A percentile compares a stretch with the other conserved stretches of the same genome.
Conservation (phyloP, 2,888 invertebrate species). For the Invenusta paracnida region DNA sequence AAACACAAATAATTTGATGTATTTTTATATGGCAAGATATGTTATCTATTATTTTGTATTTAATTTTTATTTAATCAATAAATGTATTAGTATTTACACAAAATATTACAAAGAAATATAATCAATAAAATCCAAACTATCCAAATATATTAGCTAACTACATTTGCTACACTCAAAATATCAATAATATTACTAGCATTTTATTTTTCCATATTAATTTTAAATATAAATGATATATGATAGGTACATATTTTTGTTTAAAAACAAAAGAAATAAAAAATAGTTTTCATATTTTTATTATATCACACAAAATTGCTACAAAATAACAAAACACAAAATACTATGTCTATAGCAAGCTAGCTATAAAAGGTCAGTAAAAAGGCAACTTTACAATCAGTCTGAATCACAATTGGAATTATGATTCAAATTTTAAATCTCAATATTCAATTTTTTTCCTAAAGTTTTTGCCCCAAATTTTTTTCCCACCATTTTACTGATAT, state of each 20-base stretch:
- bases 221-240: background rate
- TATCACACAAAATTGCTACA: background rate
- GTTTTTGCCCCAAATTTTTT: too few species aligned
- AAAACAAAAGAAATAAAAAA: background rate
- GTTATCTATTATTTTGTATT: background rate
- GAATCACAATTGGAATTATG: background rate
- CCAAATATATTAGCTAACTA: background rate
- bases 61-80: background rate
- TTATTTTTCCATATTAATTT: background rate
- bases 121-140: background rate
- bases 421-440: background rate
- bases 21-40: background rate
- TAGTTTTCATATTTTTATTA: background rate
- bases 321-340: background rate
- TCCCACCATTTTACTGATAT: too few species aligned
- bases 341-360: background rate
- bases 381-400: background rate
- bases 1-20: background rate
- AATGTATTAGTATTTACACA: background rate
- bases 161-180: background rate
- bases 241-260: background rate
- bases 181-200: background rate
- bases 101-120: background rate
- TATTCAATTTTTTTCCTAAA: background rate
- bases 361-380: background rate